Evolutionary conservation across 2,797 vertebrate genomes (phyloP), one percentile per base, ranked within the genome.

Genomic region (Lacerta agilis): DNA sequence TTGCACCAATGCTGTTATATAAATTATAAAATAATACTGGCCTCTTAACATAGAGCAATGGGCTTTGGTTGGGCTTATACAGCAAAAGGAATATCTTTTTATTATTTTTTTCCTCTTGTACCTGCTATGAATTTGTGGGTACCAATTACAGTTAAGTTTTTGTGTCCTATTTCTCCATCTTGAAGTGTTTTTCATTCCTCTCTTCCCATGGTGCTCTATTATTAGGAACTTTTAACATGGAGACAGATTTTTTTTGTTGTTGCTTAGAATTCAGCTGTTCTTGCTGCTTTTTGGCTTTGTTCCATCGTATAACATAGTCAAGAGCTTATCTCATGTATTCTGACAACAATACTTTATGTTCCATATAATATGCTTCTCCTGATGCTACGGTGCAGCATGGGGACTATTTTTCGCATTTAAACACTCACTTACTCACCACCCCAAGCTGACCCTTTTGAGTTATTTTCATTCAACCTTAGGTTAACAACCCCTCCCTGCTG

Each of bases 321-420:
- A 76, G 78, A 8, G 33, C n/a, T 38, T 33, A n/a, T 55, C 72
- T 55, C 9, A 79, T 29, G n/a, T 72, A 41, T 23, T 80, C 33
- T 79, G 49, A 80, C 33, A n/a, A 80, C 45, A 61, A 80, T 71
- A 71, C 17, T 86, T 86, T 86, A 80, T 72, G 13, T 58, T 86
- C 67, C 17, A 58, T 58, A 72, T 58, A 79, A 41, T 41, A 58
- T 13, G 15, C 73, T 81, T 49, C 29, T 87, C 58, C 49, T 61
- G 49, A 73, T 73, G 69, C 18, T 61, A 61, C 69, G 15, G 27
- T 61, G 10, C 66, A 61, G 27, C 78, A 73, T 13, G 8, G 1
- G 4, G 38, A 23, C 33, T 41, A 3, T 69, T 69, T 64, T 67
- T 49, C 33, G 5, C 55, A 36, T 75, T 29, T 85, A 84, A 85